A percentile compares a stretch with the other conserved stretches of the same genome.
Conservation (phyloP, 2,888 invertebrate species). For the Melieria omissa region DNA sequence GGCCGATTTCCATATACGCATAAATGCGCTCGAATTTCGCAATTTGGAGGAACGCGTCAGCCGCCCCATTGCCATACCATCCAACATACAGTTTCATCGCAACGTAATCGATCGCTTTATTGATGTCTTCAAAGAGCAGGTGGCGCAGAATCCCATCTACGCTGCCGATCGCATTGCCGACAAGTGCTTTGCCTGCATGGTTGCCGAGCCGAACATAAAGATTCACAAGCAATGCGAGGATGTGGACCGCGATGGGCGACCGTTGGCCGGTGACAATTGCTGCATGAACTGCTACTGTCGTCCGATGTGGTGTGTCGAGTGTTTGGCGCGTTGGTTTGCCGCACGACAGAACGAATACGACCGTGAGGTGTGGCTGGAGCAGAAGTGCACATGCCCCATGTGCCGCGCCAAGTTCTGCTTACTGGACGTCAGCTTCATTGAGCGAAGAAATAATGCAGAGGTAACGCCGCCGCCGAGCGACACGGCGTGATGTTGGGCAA, state of each 20-base stretch:
- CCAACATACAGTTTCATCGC: conserved; percentile 79
- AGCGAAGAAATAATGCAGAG: conserved; percentile 28
- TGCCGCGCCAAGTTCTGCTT: conserved; percentile 88
- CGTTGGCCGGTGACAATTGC: conserved; percentile 61
- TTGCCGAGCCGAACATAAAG: conserved; percentile 81
- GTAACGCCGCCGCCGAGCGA: neutral
- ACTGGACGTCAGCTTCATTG: conserved; percentile 77
- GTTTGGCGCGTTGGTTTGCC: conserved; percentile 89
- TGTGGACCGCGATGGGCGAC: conserved; percentile 66
- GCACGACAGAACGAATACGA: conserved; percentile 79
- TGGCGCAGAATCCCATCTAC: conserved; percentile 76
- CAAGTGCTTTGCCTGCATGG: conserved; percentile 90
- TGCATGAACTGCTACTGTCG: conserved; percentile 76
- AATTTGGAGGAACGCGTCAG: conserved; percentile 79
- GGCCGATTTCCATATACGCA: conserved; percentile 75
- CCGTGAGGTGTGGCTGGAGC: conserved; percentile 81
- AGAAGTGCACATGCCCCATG: conserved; percentile 88
- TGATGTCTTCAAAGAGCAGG: conserved; percentile 82
- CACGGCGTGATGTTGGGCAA: conserved; percentile 15
- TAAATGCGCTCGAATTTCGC: conserved; percentile 82
- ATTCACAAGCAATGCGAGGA: conserved; percentile 76
- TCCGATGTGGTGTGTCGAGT: conserved; percentile 90
- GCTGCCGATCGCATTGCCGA: conserved; percentile 78
- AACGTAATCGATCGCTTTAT: conserved; percentile 86
- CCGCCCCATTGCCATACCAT: conserved; percentile 75